phyloP scores from a whole-genome alignment of 2,113 vertebrate species.

The Cyrtonyx montezumae region DNA sequence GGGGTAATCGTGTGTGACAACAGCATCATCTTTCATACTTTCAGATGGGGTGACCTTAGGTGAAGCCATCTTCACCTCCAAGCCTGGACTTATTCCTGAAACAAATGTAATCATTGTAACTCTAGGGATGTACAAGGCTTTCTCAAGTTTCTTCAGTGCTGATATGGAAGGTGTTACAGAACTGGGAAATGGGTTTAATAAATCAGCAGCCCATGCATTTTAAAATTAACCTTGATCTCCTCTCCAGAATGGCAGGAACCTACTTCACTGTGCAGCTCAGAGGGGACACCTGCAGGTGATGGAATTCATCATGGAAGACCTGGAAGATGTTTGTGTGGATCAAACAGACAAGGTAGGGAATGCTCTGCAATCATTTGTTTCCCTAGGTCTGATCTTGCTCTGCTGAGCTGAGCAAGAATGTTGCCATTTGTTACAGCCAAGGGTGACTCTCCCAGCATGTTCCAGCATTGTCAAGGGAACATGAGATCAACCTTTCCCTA shows the following conservation, averaged over 20 bases:
- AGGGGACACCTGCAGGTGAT: conserved; percentile 84
- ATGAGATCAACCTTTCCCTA: not conserved
- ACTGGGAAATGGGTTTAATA: not conserved
- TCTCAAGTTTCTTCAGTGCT: not conserved
- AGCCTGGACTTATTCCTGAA: not conserved
- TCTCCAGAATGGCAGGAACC: conserved; percentile 82
- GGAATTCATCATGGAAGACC: conserved; percentile 86
- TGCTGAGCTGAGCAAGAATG: not conserved
- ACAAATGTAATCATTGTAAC: not conserved
- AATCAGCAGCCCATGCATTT: not conserved
- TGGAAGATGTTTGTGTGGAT: conserved; percentile 85
- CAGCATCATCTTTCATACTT: too few relatives aligned
- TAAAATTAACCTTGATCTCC: not conserved
- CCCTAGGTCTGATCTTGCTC: not conserved
- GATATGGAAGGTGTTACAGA: not conserved
- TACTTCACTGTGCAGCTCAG: conserved; percentile 89
- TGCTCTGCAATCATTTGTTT: not conserved
- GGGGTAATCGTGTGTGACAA: not conserved
- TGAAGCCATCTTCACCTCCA: not conserved
- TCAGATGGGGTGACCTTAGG: not conserved
- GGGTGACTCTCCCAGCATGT: not conserved
- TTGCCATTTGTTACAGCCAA: not conserved
- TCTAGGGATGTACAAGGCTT: not conserved
- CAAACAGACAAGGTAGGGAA: conserved; percentile 81
- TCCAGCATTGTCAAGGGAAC: not conserved